phyloP scores from a whole-genome alignment of 37 sponge, comb jelly and placozoan genomes.

The Axinella damicornis region DNA sequence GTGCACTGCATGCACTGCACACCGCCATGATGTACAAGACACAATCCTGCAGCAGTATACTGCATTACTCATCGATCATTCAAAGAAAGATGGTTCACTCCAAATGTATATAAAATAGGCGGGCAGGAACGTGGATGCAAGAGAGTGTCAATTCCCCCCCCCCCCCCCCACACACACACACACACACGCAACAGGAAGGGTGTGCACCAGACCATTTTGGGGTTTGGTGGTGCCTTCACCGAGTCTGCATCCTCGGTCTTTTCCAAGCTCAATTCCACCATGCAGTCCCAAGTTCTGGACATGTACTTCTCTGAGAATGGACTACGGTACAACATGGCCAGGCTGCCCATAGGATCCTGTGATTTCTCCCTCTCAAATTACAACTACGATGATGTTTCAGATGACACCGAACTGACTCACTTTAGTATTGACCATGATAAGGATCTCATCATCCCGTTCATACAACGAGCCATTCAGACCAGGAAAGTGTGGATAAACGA shows the following conservation, averaged over 20 bases:
- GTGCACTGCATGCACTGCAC: no score
- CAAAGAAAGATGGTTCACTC: no score
- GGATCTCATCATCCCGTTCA: constrained; percentile 73
- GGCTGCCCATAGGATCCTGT: constrained; percentile 83
- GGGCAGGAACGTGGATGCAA: no score
- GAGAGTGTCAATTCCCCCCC: no score
- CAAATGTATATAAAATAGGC: no score
- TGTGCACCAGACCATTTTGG: constrained; percentile 69
- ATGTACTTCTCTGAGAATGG: constrained; percentile 85
- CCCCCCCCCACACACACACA: no score
- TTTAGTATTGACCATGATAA: constrained; percentile 77
- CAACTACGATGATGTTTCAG: constrained; percentile 71
- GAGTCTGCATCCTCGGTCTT: constrained; percentile 84
- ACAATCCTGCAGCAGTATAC: no score
- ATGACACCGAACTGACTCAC: constrained; percentile 62
- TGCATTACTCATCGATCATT: no score
- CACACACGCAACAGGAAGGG: no score
- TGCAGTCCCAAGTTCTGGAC: constrained; percentile 63
- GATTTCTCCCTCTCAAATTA: constrained; percentile 80
- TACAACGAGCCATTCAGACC: constrained; percentile 50
- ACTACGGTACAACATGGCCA: constrained; percentile 76
- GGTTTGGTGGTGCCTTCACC: constrained; percentile 94
- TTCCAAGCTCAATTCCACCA: constrained; percentile 57
- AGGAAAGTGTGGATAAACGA: constrained; percentile 53
- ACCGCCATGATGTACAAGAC: no score